A percentile compares a stretch with the other conserved stretches of the same genome.
phyloP scores from a whole-genome alignment of 92 coral and sea anemone species.

The Siderastrea radians region DNA sequence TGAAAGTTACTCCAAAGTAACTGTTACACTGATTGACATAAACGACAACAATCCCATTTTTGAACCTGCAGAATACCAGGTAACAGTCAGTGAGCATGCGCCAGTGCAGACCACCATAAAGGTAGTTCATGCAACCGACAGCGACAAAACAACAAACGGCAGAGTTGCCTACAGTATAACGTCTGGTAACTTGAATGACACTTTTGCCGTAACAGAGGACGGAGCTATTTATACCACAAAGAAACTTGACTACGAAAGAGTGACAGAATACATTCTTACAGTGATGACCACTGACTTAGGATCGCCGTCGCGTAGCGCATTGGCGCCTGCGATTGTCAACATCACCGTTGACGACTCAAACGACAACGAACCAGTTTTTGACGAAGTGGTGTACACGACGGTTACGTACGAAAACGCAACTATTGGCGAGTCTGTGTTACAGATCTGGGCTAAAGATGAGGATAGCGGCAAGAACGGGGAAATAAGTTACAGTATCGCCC shows the following conservation, averaged over 20 bases:
- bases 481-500: not conserved
- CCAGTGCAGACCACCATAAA: not conserved
- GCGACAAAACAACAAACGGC: slow-evolving; percentile 1
- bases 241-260: too few species aligned
- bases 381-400: too few species aligned
- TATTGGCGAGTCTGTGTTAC: not conserved
- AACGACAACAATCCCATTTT: slow-evolving; percentile 71
- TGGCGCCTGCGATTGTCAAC: too few species aligned
- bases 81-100: not conserved
- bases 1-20: slow-evolving; percentile 45
- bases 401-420: too few species aligned
- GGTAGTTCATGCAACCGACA: not conserved
- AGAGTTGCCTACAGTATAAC: not conserved
- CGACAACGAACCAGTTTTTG: too few species aligned
- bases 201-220: too few species aligned
- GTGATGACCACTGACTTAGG: too few species aligned
- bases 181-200: too few species aligned
- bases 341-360: too few species aligned
- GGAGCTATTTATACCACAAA: too few species aligned
- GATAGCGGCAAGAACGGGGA: slow-evolving; percentile 17
- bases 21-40: slow-evolving; percentile 56
- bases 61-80: slow-evolving; percentile 37
- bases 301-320: too few species aligned
- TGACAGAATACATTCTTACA: too few species aligned
- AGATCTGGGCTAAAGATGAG: not conserved